A percentile compares a stretch with the other conserved stretches of the same genome.
Evolutionary conservation across 1,140 invertebrate genomes (phyloP).

Genomic region (Cardiocondyla obscurior): DNA sequence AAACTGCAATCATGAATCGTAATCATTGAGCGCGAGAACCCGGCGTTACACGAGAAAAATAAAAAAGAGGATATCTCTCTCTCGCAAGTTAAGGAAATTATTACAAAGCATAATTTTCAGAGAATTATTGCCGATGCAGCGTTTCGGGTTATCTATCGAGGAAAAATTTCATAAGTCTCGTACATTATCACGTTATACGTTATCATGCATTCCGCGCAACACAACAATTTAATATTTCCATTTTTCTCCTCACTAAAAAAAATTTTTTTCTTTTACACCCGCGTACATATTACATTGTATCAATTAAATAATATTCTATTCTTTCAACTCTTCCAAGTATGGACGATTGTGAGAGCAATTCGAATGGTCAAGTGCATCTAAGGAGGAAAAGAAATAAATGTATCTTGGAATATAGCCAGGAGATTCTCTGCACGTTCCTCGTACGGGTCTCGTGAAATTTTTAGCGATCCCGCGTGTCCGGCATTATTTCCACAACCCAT

Average conservation of each 20-base stretch:
- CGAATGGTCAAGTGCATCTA: no score
- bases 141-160: neutral
- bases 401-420: neutral
- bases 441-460: slow-evolving; percentile 7
- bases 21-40: neutral
- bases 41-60: neutral
- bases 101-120: slow-evolving; percentile 16
- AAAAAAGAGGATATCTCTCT: neutral
- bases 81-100: slow-evolving; percentile 9
- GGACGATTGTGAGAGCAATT: no score
- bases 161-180: neutral
- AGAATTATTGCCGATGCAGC: neutral
- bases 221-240: neutral
- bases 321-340: no score
- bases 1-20: neutral
- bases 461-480: neutral
- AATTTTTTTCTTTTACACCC: neutral
- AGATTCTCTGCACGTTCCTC: neutral
- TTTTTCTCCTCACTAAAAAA: neutral
- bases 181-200: neutral
- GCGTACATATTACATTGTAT: neutral
- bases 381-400: no score
- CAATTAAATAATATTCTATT: no score
- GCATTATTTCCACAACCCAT: slow-evolving; percentile 6
- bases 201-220: neutral